These are phyloP conservation scores for Crepidodera aurea DNA, from an alignment of 2,888 invertebrate genomes.

Conservation along the genomic window DNA sequence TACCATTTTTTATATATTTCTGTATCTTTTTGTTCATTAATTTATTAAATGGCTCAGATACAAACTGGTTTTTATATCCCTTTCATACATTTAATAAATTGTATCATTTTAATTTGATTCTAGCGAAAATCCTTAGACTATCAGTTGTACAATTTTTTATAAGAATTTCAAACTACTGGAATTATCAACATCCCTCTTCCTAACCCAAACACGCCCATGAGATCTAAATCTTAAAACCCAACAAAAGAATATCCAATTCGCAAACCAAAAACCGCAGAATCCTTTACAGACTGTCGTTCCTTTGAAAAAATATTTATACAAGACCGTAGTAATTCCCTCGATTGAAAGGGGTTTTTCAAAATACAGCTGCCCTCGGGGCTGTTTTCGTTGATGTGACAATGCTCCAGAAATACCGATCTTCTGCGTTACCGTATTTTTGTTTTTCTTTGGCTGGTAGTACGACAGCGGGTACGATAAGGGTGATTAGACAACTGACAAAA, in stretches of 20 bases:
- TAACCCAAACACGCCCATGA: neutral
- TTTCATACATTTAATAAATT: too few relatives aligned
- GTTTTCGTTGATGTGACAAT: slow-evolving; percentile 35
- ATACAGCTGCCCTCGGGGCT: slow-evolving; percentile 33
- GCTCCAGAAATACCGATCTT: slow-evolving; percentile 31
- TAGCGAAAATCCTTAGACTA: too few relatives aligned
- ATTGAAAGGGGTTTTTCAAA: slow-evolving; percentile 33
- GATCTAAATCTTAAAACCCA: slow-evolving; percentile 1
- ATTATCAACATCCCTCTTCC: too few relatives aligned
- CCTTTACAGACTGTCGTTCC: slow-evolving; percentile 25
- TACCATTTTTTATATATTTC: too few relatives aligned
- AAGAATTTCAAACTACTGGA: too few relatives aligned
- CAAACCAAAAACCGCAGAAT: slow-evolving; percentile 25
- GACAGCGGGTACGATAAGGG: neutral
- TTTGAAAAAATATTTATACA: slow-evolving; percentile 36
- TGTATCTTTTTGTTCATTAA: too few relatives aligned
- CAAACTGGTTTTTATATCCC: too few relatives aligned
- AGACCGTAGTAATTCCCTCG: slow-evolving; percentile 30
- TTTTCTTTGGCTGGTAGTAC: slow-evolving; percentile 14
- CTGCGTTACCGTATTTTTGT: slow-evolving; percentile 27
- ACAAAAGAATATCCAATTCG: slow-evolving; percentile 32
- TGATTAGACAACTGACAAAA: slow-evolving; percentile 15
- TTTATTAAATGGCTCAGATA: too few relatives aligned
- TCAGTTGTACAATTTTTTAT: too few relatives aligned
- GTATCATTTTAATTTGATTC: too few relatives aligned